Conservation (phyloP, 1,140 invertebrate species). For the Anastatus disparis region DNA sequence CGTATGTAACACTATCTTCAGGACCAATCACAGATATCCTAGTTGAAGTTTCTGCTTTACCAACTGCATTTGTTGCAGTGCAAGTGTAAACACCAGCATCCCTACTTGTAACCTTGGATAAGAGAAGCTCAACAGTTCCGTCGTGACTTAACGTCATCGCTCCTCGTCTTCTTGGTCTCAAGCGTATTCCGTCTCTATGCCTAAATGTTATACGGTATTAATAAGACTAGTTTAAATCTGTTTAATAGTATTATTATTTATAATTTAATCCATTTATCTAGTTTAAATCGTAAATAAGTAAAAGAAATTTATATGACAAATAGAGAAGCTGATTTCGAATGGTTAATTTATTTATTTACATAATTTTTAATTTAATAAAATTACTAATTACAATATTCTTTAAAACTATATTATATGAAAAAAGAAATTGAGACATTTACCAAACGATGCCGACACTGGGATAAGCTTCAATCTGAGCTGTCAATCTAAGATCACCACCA, state of each 20-base stretch:
- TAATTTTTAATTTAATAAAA: too few species aligned
- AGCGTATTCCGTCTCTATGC: conserved; percentile 75
- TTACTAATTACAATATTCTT: too few species aligned
- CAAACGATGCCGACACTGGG: conserved; percentile 83
- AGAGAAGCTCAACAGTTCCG: conserved; percentile 79
- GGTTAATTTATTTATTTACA: too few species aligned
- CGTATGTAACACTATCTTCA: conserved; percentile 36
- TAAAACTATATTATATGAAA: too few species aligned
- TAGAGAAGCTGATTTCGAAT: too few species aligned
- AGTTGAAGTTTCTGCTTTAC: conserved; percentile 78
- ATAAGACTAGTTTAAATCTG: too few species aligned
- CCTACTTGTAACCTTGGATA: conserved; percentile 72
- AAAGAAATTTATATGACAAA: too few species aligned
- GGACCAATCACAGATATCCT: conserved; percentile 72
- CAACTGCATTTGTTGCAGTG: conserved; percentile 86
- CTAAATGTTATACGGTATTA: conserved; percentile 52
- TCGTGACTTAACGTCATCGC: conserved; percentile 82
- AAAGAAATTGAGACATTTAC: too few species aligned
- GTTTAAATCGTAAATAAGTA: too few species aligned
- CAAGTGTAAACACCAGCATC: conserved; percentile 91
- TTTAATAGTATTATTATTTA: too few species aligned
- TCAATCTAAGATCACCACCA: conserved; percentile 75
- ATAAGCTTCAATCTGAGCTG: conserved; percentile 82
- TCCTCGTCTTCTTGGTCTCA: conserved; percentile 79
- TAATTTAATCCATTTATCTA: too few species aligned